Evolutionary conservation across 1,140 invertebrate species (phyloP).

Genomic region (Xylocopa sonorina): DNA sequence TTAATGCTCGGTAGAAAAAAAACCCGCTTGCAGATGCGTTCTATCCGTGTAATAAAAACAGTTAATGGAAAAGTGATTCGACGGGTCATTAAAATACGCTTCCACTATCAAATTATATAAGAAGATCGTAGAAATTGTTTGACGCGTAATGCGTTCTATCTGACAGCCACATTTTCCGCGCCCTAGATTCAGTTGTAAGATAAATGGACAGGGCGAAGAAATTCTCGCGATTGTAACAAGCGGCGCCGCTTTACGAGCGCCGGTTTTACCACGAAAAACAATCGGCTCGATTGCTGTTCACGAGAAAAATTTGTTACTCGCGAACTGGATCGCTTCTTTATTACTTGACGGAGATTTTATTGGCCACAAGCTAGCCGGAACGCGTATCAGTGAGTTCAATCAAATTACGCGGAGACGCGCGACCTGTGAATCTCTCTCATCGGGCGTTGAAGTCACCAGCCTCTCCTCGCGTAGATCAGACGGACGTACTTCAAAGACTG

Average conservation of each 20-base stretch:
- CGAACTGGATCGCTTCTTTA: conserved; percentile 9
- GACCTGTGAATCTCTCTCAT: conserved; percentile 6
- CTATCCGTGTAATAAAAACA: not conserved
- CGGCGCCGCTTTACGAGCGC: conserved; percentile 30
- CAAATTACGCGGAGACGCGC: not conserved
- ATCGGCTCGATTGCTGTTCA: not conserved
- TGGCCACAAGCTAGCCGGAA: not conserved
- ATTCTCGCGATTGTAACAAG: conserved; percentile 26
- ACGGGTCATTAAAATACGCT: not conserved
- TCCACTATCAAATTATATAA: not conserved
- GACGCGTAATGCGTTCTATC: not conserved
- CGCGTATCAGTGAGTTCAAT: conserved; percentile 16
- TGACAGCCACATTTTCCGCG: not conserved
- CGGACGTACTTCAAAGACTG: no score
- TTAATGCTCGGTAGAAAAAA: no score
- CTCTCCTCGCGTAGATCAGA: not conserved
- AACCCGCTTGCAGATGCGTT: no score
- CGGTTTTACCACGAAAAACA: not conserved
- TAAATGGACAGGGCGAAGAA: conserved; percentile 1
- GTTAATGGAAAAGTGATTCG: not conserved
- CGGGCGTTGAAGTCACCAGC: conserved; percentile 21
- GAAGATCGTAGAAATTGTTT: conserved; percentile 1
- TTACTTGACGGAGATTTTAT: conserved; percentile 32
- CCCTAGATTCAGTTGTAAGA: no score
- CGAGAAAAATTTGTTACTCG: conserved; percentile 22